Percentiles rank a stretch among this genome's conserved stretches.
Evolutionary conservation across 1,140 invertebrate genomes (phyloP).

Genomic region (Zaprionus lachaisei): DNA sequence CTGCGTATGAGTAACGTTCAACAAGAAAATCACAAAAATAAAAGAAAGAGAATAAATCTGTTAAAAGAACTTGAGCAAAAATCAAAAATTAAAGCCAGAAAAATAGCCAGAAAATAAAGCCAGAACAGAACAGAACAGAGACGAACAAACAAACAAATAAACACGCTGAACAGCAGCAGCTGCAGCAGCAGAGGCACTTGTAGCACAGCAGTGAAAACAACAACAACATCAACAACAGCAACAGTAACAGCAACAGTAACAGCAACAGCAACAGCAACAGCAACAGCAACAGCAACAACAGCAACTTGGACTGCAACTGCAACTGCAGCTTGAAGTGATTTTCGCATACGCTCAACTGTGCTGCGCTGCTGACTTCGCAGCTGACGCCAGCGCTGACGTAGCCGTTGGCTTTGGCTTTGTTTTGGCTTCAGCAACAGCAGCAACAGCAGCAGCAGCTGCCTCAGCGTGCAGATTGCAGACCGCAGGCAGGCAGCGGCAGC

Average conservation of each 20-base stretch:
- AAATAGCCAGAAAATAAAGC: neutral
- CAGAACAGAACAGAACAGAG: neutral
- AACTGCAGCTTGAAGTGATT: slow-evolving; percentile 56
- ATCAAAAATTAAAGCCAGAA: neutral
- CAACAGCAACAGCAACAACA: slow-evolving; percentile 7
- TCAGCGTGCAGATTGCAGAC: neutral
- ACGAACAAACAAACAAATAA: neutral
- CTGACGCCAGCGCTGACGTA: slow-evolving; percentile 47
- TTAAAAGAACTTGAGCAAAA: slow-evolving; percentile 18
- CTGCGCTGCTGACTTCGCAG: slow-evolving; percentile 50
- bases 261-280: neutral
- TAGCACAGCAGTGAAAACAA: neutral
- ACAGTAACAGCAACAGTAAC: neutral
- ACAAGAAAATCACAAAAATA: slow-evolving; percentile 8
- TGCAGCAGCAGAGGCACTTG: neutral
- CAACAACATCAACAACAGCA: neutral
- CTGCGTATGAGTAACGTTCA: slow-evolving; percentile 16
- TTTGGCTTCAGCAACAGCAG: slow-evolving; percentile 44
- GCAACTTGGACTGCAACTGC: slow-evolving; percentile 13
- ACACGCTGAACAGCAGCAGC: neutral
- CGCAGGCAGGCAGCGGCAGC: slow-evolving; percentile 3
- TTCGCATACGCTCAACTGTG: slow-evolving; percentile 36
- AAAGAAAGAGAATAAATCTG: slow-evolving; percentile 16
- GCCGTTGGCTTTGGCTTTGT: slow-evolving; percentile 53
- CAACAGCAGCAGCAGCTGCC: slow-evolving; percentile 25